Evolutionary conservation across 2,113 vertebrate species (phyloP), one percentile per base, ranked within the genome.

Genomic region (Bubo scandiacus): DNA sequence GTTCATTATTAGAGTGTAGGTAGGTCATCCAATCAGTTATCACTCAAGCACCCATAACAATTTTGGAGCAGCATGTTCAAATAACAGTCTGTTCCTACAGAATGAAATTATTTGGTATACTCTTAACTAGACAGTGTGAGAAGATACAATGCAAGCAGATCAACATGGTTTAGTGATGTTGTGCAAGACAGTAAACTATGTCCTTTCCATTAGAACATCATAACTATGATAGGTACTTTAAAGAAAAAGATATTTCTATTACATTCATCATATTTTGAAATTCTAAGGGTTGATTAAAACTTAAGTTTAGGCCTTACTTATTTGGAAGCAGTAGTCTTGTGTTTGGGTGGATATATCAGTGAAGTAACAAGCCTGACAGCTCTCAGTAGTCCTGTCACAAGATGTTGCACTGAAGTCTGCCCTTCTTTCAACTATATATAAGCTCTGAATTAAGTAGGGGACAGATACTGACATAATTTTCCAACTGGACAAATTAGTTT

Each of bases 1-100:
- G 86, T 72, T 97, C 86, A 81, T 96, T 97, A 95, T 89, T 74
- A 94, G 47, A 92, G 66, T 77, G 70, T 94, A 90, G 91, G 73
- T 62, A 92, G 92, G 89, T 96, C 97, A 97, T 94, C 62, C 84
- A 97, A 89, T 94, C 84, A 92, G 88, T 95, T 95, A 92, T 94
- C 86, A 91, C 55, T 97, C 84, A 91, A 89, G 78, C 32, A 87
- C 78, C 70, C 66, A 77, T 94, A 91, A 91, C 55, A 85, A 73
- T 95, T 97, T 84, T 51, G 80, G 43, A 91, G 73, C 68, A 81
- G 34, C 43, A 34, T 58, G 58, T 88, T 91, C 86, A 91, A 91
- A 38, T 86, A 83, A 80, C 62, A 95, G 26, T 90, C 68, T 92
- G 51, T 63, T 90, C 43, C 38, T 52, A 61, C 36, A 87, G 58